Conservation (phyloP, 2,797 vertebrate genomes). For the Petrocephalus sullivani region DNA sequence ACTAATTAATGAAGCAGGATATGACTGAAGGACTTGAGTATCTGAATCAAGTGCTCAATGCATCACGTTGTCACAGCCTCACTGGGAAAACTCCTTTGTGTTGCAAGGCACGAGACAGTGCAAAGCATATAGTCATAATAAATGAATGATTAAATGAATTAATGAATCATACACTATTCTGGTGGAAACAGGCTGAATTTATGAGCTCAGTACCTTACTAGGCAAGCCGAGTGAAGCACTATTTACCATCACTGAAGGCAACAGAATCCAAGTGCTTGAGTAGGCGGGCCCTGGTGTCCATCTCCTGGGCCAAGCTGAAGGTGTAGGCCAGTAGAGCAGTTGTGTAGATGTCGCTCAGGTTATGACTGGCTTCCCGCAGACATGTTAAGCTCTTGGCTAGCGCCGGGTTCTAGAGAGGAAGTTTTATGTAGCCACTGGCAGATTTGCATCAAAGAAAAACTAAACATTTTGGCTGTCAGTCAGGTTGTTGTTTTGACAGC, state of each 20-base stretch:
- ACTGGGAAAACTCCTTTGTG: background rate
- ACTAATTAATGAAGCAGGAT: background rate
- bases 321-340: slow-evolving; percentile 71
- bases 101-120: background rate
- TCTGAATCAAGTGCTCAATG: background rate
- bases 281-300: slow-evolving; percentile 40
- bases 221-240: background rate
- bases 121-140: background rate
- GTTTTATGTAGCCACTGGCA: background rate
- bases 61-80: background rate
- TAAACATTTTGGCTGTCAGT: background rate
- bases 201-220: background rate
- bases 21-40: background rate
- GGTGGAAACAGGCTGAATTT: background rate
- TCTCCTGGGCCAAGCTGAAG: slow-evolving; percentile 68
- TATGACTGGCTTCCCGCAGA: slow-evolving; percentile 41
- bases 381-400: slow-evolving; percentile 59
- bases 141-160: background rate
- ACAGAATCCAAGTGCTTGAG: slow-evolving; percentile 47
- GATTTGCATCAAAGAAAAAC: background rate
- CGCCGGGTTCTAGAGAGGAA: slow-evolving; percentile 40
- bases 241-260: slow-evolving; percentile 51
- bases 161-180: background rate
- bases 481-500: background rate
- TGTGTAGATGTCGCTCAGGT: slow-evolving; percentile 55